These are phyloP conservation scores for Trematocara stigmaticum DNA, from an alignment of 2,113 vertebrate genomes.

Conservation along the genomic window DNA sequence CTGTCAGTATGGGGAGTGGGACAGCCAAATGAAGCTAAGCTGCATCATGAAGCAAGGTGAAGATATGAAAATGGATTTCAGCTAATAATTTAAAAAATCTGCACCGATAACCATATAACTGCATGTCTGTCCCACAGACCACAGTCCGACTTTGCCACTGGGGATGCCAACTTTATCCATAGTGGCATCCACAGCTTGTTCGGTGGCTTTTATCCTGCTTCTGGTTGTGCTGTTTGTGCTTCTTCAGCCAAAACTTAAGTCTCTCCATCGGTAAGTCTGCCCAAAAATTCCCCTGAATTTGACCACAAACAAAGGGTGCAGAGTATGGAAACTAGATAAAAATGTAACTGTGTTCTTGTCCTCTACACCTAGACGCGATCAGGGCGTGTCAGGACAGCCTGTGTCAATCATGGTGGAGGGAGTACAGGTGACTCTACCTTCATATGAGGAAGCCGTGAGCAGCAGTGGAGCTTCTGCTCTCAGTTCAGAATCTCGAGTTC, in stretches of 20 bases:
- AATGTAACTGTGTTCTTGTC: neutral
- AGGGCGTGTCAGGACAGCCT: constrained; percentile 86
- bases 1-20: constrained; percentile 93
- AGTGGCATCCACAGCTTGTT: constrained; percentile 93
- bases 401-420: constrained; percentile 95
- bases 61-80: neutral
- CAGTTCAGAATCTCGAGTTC: constrained; percentile 86
- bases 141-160: constrained; percentile 74
- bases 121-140: constrained; percentile 67
- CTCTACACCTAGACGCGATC: constrained; percentile 79
- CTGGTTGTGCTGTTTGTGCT: constrained; percentile 94
- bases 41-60: constrained; percentile 88
- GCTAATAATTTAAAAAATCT: neutral
- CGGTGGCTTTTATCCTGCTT: constrained; percentile 89
- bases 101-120: neutral
- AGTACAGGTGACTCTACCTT: constrained; percentile 91
- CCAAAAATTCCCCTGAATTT: neutral
- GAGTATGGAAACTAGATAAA: neutral
- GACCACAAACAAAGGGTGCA: neutral
- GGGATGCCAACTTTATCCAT: constrained; percentile 91
- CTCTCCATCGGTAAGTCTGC: constrained; percentile 85
- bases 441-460: constrained; percentile 94
- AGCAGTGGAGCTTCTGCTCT: constrained; percentile 68
- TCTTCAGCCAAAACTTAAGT: constrained; percentile 95
- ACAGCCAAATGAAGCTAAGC: constrained; percentile 89